These are phyloP conservation scores for Pyrrhosoma nymphula DNA, from an alignment of 2,888 invertebrate species.

Conservation along the genomic window DNA sequence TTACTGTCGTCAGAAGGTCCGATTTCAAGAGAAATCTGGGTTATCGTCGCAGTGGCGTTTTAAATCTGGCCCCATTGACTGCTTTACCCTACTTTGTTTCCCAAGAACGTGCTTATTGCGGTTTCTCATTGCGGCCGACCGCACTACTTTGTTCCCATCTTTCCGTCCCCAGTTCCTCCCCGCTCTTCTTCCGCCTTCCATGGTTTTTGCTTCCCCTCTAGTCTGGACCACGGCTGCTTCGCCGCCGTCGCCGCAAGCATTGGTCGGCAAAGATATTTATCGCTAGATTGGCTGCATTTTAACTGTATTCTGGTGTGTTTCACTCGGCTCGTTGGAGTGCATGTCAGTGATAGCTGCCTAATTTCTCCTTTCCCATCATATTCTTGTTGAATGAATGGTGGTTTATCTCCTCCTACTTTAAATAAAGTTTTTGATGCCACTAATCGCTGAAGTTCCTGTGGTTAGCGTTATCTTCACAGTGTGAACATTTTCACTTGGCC, in stretches of 20 bases:
- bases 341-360: no score
- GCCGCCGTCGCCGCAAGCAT: neutral
- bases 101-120: neutral
- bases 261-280: neutral
- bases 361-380: neutral
- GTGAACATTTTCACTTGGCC: no score
- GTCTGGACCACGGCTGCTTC: neutral
- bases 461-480: neutral
- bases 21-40: neutral
- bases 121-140: conserved; percentile 13
- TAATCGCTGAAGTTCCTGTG: neutral
- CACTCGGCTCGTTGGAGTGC: no score
- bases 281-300: neutral
- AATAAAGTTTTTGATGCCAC: no score
- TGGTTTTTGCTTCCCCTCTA: neutral
- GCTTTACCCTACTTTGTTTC: neutral
- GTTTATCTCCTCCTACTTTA: no score
- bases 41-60: neutral
- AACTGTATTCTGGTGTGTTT: neutral
- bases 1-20: neutral
- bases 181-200: neutral
- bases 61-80: neutral
- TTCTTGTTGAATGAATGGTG: neutral
- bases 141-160: neutral
- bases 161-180: neutral